Evolutionary conservation across 2,797 vertebrate species (phyloP).

Genomic region (Poecilia velifera): DNA sequence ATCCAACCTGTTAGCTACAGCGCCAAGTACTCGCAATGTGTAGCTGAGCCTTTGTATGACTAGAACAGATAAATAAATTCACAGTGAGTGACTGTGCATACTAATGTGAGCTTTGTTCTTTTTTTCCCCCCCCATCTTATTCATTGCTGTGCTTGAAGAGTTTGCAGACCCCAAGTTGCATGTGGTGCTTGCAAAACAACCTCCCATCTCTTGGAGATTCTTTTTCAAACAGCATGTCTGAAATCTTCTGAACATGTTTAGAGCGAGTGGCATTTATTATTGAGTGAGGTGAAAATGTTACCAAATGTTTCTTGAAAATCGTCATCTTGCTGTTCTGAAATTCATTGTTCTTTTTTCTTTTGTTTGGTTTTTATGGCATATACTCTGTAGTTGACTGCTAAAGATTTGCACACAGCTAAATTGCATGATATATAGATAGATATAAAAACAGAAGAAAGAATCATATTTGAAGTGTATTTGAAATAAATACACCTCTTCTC

Average conservation of each 20-base stretch:
- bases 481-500: not conserved
- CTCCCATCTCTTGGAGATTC: not conserved
- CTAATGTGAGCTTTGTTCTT: not conserved
- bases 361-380: not conserved
- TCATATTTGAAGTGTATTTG: not conserved
- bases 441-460: not conserved
- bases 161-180: constrained; percentile 3
- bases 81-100: not conserved
- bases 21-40: not conserved
- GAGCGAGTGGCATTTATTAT: not conserved
- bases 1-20: not conserved
- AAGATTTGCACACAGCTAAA: not conserved
- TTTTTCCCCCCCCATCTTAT: too few species aligned
- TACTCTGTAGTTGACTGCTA: not conserved
- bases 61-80: not conserved
- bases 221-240: not conserved
- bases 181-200: constrained; percentile 1
- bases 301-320: not conserved
- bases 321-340: not conserved
- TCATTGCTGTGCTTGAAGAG: constrained; percentile 5
- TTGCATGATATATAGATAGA: not conserved
- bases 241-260: not conserved
- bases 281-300: not conserved
- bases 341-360: not conserved
- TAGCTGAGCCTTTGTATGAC: not conserved